Base-by-base conservation (phyloP, 2,888 invertebrate genomes). In the Hirtodrosophila histrioides region DNA sequence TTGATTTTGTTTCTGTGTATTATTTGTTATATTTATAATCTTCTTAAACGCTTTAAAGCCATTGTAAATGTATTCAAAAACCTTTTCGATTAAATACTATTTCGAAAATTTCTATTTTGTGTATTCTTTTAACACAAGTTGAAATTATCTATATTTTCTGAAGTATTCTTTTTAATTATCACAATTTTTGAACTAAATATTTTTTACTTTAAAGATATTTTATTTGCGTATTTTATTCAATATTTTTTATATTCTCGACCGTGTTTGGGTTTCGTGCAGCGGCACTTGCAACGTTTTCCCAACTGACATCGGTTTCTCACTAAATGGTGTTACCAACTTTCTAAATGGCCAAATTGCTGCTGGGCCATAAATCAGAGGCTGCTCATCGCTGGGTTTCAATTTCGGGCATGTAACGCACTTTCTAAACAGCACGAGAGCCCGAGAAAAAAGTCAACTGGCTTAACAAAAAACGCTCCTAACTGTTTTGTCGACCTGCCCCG, bases 351-450 rank as follows among this genome's bases (percentile, higher is more conserved):
- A 46, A 57, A 69, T 46, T 68, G 64, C 67, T 43, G 50, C 40
- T 39, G 44, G 35, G 57, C 29, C 75, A 84, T 82, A 86, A 83
- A 83, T 83, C 86, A 86, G 8, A 55, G 29, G 3, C 37, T 60
- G 46, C 33, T 64, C 53, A 9, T 55, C 56, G 67, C 67, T 67
- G 53, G 35, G 35, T 41, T 56, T 44, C 53, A 78, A 75, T 62
- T 78, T 54, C 65, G 66, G 70, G 53, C 86, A 69, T 78, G 67
- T 78, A 84, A 82, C 85, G 82, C 85, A 86, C 83, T 86, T 83
- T 83, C 85, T 82, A 83, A 83, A 87, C 87, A 85, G 56, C 71
- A 72, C 55, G 41, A 51, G 39, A 61, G 48, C 7, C 37, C 60
- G 31, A 45, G 40, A 48, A 56, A 53, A 53, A 40, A 33, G 41